A percentile compares a stretch with the other conserved stretches of the same genome.
These are phyloP conservation scores for Indicator maculatus DNA, from an alignment of 2,113 vertebrate species.

Conservation along the genomic window DNA sequence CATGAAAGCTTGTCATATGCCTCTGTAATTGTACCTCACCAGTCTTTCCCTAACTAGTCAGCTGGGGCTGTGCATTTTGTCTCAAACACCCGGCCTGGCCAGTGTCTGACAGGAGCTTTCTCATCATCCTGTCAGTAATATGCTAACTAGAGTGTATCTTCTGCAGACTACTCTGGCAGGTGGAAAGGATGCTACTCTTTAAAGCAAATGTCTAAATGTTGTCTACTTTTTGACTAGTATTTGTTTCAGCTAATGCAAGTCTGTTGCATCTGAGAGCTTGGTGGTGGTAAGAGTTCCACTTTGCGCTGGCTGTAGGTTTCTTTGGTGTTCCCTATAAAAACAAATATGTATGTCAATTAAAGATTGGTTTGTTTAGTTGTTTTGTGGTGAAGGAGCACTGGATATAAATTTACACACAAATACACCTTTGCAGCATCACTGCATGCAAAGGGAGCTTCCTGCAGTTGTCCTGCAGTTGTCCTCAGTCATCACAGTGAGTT, in stretches of 20 bases:
- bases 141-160: slow-evolving; percentile 92
- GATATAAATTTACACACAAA: neutral
- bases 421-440: neutral
- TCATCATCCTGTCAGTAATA: slow-evolving; percentile 93
- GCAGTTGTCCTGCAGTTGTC: neutral
- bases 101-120: slow-evolving; percentile 91
- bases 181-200: slow-evolving; percentile 77
- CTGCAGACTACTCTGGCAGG: slow-evolving; percentile 80
- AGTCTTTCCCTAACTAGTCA: slow-evolving; percentile 94
- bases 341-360: neutral
- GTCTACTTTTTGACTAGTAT: slow-evolving; percentile 21
- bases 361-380: neutral
- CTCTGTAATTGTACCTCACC: slow-evolving; percentile 91
- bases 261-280: neutral
- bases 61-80: slow-evolving; percentile 84
- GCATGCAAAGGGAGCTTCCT: neutral
- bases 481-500: neutral
- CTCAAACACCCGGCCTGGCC: slow-evolving; percentile 77
- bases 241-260: slow-evolving; percentile 26
- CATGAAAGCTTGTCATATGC: slow-evolving; percentile 94
- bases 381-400: neutral
- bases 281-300: slow-evolving; percentile 2
- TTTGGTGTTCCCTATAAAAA: neutral
- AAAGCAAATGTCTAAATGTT: slow-evolving; percentile 69
- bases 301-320: neutral